These are phyloP conservation scores for Ceratosolen solmsi DNA, from an alignment of 1,140 invertebrate species.

Conservation along the genomic window DNA sequence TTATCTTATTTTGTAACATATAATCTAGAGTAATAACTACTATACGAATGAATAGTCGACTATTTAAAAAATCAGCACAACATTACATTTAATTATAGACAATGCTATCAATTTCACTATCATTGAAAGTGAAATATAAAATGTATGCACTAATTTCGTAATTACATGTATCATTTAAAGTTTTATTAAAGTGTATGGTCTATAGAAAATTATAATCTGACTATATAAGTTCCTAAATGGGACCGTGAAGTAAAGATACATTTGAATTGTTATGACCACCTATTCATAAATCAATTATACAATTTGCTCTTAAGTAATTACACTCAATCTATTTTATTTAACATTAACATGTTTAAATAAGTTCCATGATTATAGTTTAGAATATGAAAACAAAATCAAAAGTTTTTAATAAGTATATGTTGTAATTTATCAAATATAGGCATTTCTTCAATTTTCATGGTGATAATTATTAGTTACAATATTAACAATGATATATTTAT, in stretches of 20 bases:
- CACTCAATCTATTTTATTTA: neutral
- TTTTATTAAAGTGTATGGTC: no score
- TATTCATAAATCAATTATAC: constrained; percentile 10
- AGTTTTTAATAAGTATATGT: neutral
- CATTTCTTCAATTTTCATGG: no score
- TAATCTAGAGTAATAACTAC: neutral
- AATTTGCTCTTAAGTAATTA: neutral
- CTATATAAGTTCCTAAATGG: constrained; percentile 17
- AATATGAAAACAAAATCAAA: neutral
- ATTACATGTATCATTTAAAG: no score
- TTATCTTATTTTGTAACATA: neutral
- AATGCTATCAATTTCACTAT: no score
- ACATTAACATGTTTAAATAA: neutral
- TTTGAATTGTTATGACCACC: neutral
- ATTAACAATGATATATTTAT: no score
- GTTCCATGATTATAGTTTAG: neutral
- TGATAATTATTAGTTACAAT: no score
- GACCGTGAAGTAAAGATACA: neutral
- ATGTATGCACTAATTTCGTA: no score
- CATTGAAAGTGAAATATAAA: no score
- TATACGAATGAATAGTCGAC: no score
- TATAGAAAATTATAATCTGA: constrained; percentile 1
- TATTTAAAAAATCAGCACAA: no score
- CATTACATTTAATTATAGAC: no score
- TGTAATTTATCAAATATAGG: neutral